Evolutionary conservation across 2,113 vertebrate genomes (phyloP), one percentile per base, ranked within the genome.

Genomic region (Laticauda laticaudata): DNA sequence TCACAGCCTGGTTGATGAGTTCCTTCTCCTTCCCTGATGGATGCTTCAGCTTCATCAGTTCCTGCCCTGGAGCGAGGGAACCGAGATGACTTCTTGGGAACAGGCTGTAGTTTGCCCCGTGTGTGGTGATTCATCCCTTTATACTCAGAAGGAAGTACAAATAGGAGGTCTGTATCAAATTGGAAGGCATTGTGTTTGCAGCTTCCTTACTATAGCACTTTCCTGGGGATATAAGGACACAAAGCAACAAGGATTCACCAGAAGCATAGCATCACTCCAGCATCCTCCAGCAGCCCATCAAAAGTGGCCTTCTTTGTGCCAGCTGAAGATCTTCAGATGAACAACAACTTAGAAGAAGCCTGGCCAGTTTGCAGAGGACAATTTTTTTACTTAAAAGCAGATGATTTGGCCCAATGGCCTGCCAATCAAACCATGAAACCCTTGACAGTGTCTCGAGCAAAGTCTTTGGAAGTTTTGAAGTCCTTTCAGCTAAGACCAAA

Each of bases 301-400:
- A 86, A 14, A 26, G 90, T 90, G 48, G 88, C 89, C 61, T 86
- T 69, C 21, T 53, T 93, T 1, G 15, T 54, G 5, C 92, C 59
- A 21, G 86, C 90, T n/a, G 86, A 91, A 88, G 86, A 93, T 56
- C 86, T 93, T 7, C 59, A 88, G 59, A 75, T 93, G 90, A 29
- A 91, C 5, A 64, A 51, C 5, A 45, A 48, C 18, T 5, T 39
- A 29, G 93, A 93, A 43, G 59, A 93, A 21, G 53, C 6, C 0
- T 93, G 93, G 93, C 93, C 90, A 5, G 53, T 93, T 4, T 93
- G 91, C 93, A 88, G 26, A 14, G 90, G 48, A 34, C 90, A 64
- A 11, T 91, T 93, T 26, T 8, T 93, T 86, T 93, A 88, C 90
- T 1, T 93, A 21, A 91, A 91, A 88, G 93, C 86, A 0, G 75